A percentile compares a stretch with the other conserved stretches of the same genome.
These are phyloP conservation scores for Ethmia dodecea DNA, from an alignment of 2,888 invertebrate species.

Conservation along the genomic window DNA sequence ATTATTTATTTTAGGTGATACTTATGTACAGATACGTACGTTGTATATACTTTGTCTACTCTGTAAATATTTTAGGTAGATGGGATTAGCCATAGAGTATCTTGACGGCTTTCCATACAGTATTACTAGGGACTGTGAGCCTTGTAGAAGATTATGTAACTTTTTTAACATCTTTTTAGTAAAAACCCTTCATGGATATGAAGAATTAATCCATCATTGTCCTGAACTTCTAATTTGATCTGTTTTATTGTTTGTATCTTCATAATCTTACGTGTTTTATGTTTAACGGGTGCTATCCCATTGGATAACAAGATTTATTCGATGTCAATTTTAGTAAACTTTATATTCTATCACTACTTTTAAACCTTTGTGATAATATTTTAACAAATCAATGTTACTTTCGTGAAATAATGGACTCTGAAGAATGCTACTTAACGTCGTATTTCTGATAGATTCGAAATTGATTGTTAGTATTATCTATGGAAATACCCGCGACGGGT, in stretches of 20 bases:
- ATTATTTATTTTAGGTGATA: slow-evolving; percentile 69
- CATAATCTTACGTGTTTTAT: slow-evolving; percentile 9
- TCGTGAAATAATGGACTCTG: slow-evolving; percentile 3
- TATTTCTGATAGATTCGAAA: slow-evolving; percentile 73
- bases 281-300: slow-evolving; percentile 18
- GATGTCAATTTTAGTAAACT: not conserved
- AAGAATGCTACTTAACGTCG: slow-evolving; percentile 17
- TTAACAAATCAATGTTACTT: slow-evolving; percentile 4
- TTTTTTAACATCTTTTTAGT: slow-evolving; percentile 21
- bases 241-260: slow-evolving; percentile 10
- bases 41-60: slow-evolving; percentile 59
- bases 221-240: no score
- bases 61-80: slow-evolving; percentile 51
- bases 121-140: slow-evolving; percentile 63
- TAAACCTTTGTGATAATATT: slow-evolving; percentile 6
- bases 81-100: slow-evolving; percentile 35
- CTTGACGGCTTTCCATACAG: slow-evolving; percentile 54
- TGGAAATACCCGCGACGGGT: slow-evolving; percentile 40
- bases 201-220: slow-evolving; percentile 19
- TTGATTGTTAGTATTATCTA: slow-evolving; percentile 62
- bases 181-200: slow-evolving; percentile 12
- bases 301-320: not conserved
- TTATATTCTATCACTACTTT: not conserved
- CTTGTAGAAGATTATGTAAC: slow-evolving; percentile 34
- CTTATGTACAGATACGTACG: slow-evolving; percentile 59